phyloP scores from a whole-genome alignment of 2,797 vertebrate genomes.

The Characodon lateralis region DNA sequence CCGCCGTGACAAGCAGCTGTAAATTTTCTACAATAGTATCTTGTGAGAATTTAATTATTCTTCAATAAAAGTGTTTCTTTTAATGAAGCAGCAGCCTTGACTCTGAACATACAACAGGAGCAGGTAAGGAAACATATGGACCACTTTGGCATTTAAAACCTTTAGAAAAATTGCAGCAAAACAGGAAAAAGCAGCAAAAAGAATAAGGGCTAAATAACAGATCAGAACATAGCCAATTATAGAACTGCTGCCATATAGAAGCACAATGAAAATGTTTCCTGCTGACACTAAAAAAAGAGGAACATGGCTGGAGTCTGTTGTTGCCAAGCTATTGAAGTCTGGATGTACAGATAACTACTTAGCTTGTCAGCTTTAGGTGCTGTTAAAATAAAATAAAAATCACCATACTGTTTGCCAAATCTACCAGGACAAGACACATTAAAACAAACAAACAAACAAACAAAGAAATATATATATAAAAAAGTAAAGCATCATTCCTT shows the following conservation, averaged over 20 bases:
- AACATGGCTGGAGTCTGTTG: slow-evolving; percentile 12
- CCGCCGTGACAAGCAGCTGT: not conserved
- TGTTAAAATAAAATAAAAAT: not conserved
- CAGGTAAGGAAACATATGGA: slow-evolving; percentile 4
- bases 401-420: not conserved
- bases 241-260: not conserved
- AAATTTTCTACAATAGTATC: not conserved
- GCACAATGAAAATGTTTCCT: slow-evolving; percentile 8
- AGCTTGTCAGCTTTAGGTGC: not conserved
- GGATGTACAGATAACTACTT: not conserved
- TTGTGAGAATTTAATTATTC: not conserved
- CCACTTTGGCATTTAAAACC: slow-evolving; percentile 2
- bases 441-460: not conserved
- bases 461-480: not conserved
- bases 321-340: slow-evolving; percentile 21
- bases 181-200: not conserved
- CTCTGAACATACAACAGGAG: not conserved
- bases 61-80: not conserved
- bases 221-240: not conserved
- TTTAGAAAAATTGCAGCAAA: not conserved
- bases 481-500: not conserved
- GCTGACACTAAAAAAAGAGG: slow-evolving; percentile 16
- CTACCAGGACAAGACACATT: not conserved
- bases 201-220: not conserved
- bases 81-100: not conserved